Evolutionary conservation across 2,113 vertebrate genomes (phyloP), one percentile per base, ranked within the genome.

Genomic region (Oreochromis niloticus): DNA sequence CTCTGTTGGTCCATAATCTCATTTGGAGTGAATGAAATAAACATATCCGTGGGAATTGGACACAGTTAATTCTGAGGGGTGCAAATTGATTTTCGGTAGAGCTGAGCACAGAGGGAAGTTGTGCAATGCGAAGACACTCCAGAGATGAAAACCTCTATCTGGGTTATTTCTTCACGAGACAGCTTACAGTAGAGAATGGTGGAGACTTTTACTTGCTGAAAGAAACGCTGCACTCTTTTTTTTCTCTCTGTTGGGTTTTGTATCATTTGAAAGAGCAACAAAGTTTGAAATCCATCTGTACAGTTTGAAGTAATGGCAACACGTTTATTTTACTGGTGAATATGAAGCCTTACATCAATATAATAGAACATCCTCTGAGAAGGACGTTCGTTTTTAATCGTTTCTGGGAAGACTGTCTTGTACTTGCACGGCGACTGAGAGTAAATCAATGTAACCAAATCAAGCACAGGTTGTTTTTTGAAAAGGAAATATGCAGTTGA

Each of bases 1-100:
- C 87, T 94, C 90, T 80, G 90, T 89, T 89, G 91, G 88, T 88
- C 91, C 86, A 85, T 94, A 96, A 96, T 95, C 94, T 95, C 88
- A 95, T 96, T 96, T 94, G 85, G 87, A 91, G 86, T 88, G 85
- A 95, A 94, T 95, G 92, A 94, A 96, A 94, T 94, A 94, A 96
- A 95, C 94, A 94, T 94, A 94, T 96, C 89, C 86, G 43, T 85
- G 87, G 91, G 86, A 92, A 95, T 93, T 95, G 92, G 94, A 93
- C 89, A 91, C 94, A 93, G 93, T 93, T 95, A 88, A 93, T 94
- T 95, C 80, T 87, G 61, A 93, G 90, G 85, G 88, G 87, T 87
- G 88, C 87, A 95, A 95, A 95, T 95, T 91, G 89, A 94, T 95
- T 95, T 94, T 94, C 81, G 84, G 91, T 80, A 56, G 82, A 88